Evolutionary conservation across 2,113 vertebrate genomes (phyloP).

Genomic region (Eublepharis macularius): DNA sequence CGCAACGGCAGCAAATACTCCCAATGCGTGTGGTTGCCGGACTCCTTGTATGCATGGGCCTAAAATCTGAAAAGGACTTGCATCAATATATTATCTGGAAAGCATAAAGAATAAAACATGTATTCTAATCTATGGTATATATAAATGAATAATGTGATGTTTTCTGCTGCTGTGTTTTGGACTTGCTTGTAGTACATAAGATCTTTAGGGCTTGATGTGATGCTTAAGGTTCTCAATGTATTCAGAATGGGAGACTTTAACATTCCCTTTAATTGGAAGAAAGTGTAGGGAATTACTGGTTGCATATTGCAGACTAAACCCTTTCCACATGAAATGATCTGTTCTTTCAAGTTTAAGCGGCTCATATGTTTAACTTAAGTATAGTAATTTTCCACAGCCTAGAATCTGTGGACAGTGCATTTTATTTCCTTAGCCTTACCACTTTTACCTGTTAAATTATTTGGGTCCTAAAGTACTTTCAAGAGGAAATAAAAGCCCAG

Average conservation of each 20-base stretch:
- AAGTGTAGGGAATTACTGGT: neutral
- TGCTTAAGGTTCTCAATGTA: neutral
- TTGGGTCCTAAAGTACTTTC: constrained; percentile 11
- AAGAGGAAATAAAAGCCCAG: neutral
- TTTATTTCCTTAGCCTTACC: constrained; percentile 19
- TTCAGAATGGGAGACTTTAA: neutral
- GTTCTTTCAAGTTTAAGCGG: neutral
- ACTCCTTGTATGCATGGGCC: too few relatives aligned
- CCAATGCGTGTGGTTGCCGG: too few relatives aligned
- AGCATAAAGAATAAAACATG: neutral
- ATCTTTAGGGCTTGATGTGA: neutral
- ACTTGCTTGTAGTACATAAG: neutral
- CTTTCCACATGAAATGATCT: neutral
- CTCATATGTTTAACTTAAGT: neutral
- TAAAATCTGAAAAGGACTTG: neutral
- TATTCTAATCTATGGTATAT: neutral
- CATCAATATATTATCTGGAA: neutral
- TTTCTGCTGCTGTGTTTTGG: neutral
- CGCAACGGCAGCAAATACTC: too few relatives aligned
- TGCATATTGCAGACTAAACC: neutral
- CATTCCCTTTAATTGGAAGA: neutral
- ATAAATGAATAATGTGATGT: neutral
- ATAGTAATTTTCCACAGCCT: neutral
- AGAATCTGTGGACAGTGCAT: neutral
- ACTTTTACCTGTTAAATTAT: constrained; percentile 14